Evolutionary conservation across 2,888 invertebrate species (phyloP).

Genomic region (Trachelus tabidus): DNA sequence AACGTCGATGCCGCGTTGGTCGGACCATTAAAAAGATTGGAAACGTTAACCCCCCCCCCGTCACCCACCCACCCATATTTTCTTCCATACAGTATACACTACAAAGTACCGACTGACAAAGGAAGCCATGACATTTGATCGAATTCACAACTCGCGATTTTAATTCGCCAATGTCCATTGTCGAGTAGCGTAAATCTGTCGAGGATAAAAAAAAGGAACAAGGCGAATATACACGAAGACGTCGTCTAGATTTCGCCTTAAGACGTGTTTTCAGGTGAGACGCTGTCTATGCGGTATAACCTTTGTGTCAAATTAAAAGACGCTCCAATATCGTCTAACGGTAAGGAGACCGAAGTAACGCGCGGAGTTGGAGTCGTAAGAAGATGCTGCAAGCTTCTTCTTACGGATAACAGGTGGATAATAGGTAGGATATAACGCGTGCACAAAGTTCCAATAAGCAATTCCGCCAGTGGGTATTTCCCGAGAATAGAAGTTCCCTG

Average conservation of each 20-base stretch:
- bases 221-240: neutral
- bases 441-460: constrained; percentile 20
- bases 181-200: neutral
- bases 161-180: neutral
- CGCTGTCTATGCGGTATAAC: neutral
- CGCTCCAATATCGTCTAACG: neutral
- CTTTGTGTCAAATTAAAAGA: neutral
- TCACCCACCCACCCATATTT: neutral
- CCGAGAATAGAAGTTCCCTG: neutral
- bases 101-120: neutral
- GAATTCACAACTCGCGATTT: neutral
- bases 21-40: constrained; percentile 1
- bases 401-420: neutral
- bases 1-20: neutral
- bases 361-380: neutral
- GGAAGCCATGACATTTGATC: neutral
- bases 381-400: neutral
- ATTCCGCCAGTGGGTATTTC: constrained; percentile 9
- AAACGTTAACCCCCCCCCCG: neutral
- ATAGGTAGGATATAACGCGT: neutral
- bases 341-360: neutral
- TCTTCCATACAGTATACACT: neutral
- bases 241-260: neutral
- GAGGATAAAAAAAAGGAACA: neutral
- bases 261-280: neutral